These are phyloP conservation scores for Zele albiditarsus DNA, from an alignment of 2,888 invertebrate species.

Conservation along the genomic window DNA sequence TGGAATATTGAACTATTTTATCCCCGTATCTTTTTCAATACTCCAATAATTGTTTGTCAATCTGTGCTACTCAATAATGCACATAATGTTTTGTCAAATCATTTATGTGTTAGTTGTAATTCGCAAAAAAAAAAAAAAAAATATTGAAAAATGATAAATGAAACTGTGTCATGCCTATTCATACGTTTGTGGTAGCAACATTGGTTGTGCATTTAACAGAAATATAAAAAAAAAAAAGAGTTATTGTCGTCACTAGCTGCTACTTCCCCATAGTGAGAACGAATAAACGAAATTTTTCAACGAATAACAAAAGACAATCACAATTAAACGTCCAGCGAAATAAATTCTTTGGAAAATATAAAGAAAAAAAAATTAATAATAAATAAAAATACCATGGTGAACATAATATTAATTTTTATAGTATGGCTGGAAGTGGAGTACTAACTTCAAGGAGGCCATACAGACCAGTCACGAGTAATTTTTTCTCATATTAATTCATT, in stretches of 20 bases:
- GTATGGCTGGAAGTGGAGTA: slow-evolving; percentile 97
- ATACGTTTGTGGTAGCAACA: slow-evolving; percentile 50
- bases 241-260: slow-evolving; percentile 46
- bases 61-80: neutral
- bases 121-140: slow-evolving; percentile 35
- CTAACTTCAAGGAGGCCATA: slow-evolving; percentile 97
- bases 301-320: slow-evolving; percentile 41
- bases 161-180: slow-evolving; percentile 51
- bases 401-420: slow-evolving; percentile 75
- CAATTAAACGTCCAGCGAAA: slow-evolving; percentile 42
- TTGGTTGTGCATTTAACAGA: slow-evolving; percentile 39
- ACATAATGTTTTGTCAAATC: slow-evolving; percentile 66
- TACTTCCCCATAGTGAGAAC: slow-evolving; percentile 29
- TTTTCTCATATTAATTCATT: slow-evolving; percentile 68
- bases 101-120: slow-evolving; percentile 66
- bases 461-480: slow-evolving; percentile 86
- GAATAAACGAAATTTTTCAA: slow-evolving; percentile 36
- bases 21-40: neutral
- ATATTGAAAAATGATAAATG: slow-evolving; percentile 30
- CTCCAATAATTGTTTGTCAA: slow-evolving; percentile 18
- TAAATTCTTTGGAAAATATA: slow-evolving; percentile 37
- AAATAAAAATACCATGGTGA: slow-evolving; percentile 54
- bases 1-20: neutral
- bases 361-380: slow-evolving; percentile 7
- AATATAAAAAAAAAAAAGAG: slow-evolving; percentile 26